Evolutionary conservation across 2,888 invertebrate genomes (phyloP), one percentile per base, ranked within the genome.

Genomic region (Anarsia innoxiella): DNA sequence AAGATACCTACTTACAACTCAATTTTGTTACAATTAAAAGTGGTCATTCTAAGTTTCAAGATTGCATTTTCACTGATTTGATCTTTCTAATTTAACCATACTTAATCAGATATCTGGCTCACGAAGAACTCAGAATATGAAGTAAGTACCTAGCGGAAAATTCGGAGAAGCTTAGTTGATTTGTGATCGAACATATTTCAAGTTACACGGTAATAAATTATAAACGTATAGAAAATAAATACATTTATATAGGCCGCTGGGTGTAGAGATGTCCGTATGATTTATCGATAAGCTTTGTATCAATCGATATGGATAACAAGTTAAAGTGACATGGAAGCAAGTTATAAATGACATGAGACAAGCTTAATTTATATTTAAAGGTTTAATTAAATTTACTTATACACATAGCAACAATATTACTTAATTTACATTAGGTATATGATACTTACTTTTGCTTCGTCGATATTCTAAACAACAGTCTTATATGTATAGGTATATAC

Each of bases 161-260:
- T 48, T 54, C 53, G 61, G 61, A 59, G 65, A 64, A 56, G 59
- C 59, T 53, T 44, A 49, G 49, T 67, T 73, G 72, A 76, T 73
- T 76, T 74, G 71, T 68, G 65, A 68, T 56, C 61, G 59, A 52
- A 60, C 60, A 67, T 65, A 67, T 70, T 70, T 71, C 71, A 60
- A 63, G 70, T 72, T 73, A 69, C 74, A 61, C 50, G 54, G 60
- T 59, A 66, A 75, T 78, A 75, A 77, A 77, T 79, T 76, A 72
- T 71, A 66, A 62, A 58, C 57, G 64, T 66, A 68, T 73, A 68
- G 66, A 71, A 72, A 76, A 74, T 72, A 68, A 71, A 72, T 67
- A 66, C 68, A 63, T 65, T 68, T 63, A 73, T 72, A 65, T 61
- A 64, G 58, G 59, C 62, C 65, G 62, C 48, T 54, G 53, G 44